phyloP scores from a whole-genome alignment of 2,113 vertebrate species.

The Ochotona curzoniae region DNA sequence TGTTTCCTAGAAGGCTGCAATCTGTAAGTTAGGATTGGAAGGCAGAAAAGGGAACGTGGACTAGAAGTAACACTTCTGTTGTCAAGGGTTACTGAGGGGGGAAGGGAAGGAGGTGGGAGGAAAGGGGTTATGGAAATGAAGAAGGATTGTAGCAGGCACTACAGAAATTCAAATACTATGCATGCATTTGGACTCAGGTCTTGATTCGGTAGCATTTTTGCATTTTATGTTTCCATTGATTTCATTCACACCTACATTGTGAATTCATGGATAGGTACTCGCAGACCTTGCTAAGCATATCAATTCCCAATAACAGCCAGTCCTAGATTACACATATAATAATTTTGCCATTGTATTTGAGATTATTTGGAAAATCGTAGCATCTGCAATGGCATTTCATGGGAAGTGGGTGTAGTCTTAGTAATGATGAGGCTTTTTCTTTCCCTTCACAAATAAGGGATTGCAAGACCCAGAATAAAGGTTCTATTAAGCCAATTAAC shows the following conservation, averaged over 20 bases:
- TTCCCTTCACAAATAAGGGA: background rate
- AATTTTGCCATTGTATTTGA: conserved; percentile 30
- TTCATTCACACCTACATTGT: conserved; percentile 4
- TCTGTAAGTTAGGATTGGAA: conserved; percentile 66
- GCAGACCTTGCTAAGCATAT: background rate
- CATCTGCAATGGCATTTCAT: background rate
- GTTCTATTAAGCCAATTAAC: background rate
- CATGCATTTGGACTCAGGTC: conserved; percentile 16
- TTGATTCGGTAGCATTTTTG: conserved; percentile 44
- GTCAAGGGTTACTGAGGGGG: conserved; percentile 67
- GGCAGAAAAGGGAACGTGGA: conserved; percentile 55
- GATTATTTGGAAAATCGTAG: background rate
- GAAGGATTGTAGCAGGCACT: background rate
- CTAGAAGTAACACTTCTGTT: conserved; percentile 72
- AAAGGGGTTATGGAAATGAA: conserved; percentile 65
- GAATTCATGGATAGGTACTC: background rate
- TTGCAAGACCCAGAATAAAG: background rate
- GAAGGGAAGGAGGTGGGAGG: conserved; percentile 34
- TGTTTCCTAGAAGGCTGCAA: background rate
- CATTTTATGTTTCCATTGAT: conserved; percentile 29
- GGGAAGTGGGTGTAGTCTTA: background rate
- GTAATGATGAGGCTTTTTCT: conserved; percentile 16
- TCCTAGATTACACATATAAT: conserved; percentile 17
- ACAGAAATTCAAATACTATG: conserved; percentile 31
- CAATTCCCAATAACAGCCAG: conserved; percentile 11